phyloP scores from a whole-genome alignment of 2,797 vertebrate species.

The Intellagama lesueurii region DNA sequence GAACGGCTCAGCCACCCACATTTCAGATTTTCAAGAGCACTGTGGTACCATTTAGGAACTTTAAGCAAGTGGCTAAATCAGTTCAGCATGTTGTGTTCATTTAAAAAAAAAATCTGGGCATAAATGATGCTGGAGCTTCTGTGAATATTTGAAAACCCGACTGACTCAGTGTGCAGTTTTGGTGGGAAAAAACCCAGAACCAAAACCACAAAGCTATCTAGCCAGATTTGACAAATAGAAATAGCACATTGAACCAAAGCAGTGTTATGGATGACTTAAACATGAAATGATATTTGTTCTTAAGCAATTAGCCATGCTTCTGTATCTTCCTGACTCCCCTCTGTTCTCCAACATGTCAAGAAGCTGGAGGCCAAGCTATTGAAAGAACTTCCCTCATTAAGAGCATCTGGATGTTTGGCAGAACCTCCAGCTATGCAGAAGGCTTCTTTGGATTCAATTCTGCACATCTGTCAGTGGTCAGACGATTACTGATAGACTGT shows the following conservation, averaged over 20 bases:
- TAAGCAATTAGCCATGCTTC: conserved; percentile 17
- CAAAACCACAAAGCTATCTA: neutral
- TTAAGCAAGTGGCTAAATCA: neutral
- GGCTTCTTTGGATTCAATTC: conserved; percentile 31
- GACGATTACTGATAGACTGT: conserved; percentile 47
- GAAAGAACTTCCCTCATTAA: conserved; percentile 45
- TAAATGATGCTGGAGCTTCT: neutral
- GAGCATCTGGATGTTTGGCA: conserved; percentile 60
- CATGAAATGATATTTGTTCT: conserved; percentile 14
- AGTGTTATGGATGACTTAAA: conserved; percentile 38
- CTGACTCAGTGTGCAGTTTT: neutral
- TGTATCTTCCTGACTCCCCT: neutral
- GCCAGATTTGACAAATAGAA: conserved; percentile 24
- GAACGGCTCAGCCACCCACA: neutral
- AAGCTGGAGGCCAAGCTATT: conserved; percentile 47
- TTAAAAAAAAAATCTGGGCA: conserved; percentile 37
- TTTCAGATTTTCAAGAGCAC: conserved; percentile 18
- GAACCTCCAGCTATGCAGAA: conserved; percentile 37
- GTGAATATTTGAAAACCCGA: conserved; percentile 5
- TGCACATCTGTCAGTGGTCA: conserved; percentile 49
- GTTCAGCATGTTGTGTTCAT: neutral
- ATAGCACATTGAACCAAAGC: conserved; percentile 16
- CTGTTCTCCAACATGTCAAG: neutral
- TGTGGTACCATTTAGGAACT: neutral
- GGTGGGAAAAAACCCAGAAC: too few species aligned